These are phyloP conservation scores for Sylvietta virens DNA, from an alignment of 2,113 vertebrate species.

Conservation along the genomic window DNA sequence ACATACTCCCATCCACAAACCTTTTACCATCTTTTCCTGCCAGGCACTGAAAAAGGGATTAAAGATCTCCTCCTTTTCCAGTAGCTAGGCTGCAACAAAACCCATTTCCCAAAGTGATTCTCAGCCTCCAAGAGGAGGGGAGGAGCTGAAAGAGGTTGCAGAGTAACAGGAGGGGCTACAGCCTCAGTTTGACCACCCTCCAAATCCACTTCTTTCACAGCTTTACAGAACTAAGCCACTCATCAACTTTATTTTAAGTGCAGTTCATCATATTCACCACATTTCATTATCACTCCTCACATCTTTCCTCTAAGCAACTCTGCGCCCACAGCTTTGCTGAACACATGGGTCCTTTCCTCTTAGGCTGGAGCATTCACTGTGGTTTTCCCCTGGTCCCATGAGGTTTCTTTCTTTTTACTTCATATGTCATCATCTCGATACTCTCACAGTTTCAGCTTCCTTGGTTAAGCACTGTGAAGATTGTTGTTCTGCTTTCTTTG, in stretches of 20 bases:
- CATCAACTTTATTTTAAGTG: neutral
- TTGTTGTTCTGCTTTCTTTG: neutral
- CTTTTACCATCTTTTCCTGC: neutral
- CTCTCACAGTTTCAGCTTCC: neutral
- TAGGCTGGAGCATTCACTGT: neutral
- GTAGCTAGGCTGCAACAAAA: neutral
- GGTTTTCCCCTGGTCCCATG: neutral
- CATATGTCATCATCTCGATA: accelerated
- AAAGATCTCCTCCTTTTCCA: neutral
- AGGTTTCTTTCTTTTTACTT: neutral
- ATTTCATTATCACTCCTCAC: neutral
- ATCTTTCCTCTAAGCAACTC: neutral
- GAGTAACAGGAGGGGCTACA: neutral
- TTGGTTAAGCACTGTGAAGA: neutral
- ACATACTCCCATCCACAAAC: neutral
- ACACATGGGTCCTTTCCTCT: neutral
- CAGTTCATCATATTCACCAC: neutral
- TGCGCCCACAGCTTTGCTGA: neutral
- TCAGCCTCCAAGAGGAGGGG: neutral
- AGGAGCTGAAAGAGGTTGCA: neutral
- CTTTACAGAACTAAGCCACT: neutral
- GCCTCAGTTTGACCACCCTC: neutral
- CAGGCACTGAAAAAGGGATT: neutral
- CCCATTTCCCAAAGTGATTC: accelerated
- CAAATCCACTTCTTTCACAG: neutral